These are phyloP conservation scores for Eupithecia tripunctaria DNA, from an alignment of 2,888 invertebrate genomes.

Conservation along the genomic window DNA sequence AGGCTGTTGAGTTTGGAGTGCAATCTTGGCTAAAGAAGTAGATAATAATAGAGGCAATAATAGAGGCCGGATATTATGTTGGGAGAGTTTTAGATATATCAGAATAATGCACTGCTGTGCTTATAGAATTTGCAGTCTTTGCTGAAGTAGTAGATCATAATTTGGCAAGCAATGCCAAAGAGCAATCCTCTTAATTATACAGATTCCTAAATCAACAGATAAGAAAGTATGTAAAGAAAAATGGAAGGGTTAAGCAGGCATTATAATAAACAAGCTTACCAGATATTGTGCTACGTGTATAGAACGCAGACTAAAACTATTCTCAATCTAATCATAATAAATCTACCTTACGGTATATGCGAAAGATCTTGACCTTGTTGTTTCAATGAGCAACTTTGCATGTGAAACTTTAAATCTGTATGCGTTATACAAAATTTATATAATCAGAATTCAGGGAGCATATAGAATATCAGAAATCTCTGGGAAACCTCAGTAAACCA, in stretches of 20 bases:
- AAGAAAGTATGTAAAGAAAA: too few species aligned
- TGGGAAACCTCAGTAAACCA: conserved; percentile 30
- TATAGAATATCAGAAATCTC: conserved; percentile 26
- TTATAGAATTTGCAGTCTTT: not conserved
- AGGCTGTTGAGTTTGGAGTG: too few species aligned
- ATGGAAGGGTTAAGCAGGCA: not conserved
- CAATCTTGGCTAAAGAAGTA: too few species aligned
- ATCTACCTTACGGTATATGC: not conserved
- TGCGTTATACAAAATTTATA: conserved; percentile 7
- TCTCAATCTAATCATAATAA: conserved; percentile 1
- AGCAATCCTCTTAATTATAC: not conserved
- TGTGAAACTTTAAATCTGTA: not conserved
- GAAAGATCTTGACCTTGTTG: conserved; percentile 8
- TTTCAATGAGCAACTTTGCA: conserved; percentile 5
- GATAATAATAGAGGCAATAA: too few species aligned
- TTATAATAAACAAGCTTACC: not conserved
- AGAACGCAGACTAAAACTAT: not conserved
- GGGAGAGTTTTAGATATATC: conserved; percentile 19
- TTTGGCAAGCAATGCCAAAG: not conserved
- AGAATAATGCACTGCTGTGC: conserved; percentile 9
- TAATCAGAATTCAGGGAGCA: conserved; percentile 21
- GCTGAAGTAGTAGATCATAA: not conserved
- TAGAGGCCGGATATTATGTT: conserved; percentile 25
- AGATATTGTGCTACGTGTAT: not conserved
- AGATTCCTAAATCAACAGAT: too few species aligned